Evolutionary conservation across 92 coral and sea anemone genomes (phyloP).

Genomic region (Phenganax stokvisi): DNA sequence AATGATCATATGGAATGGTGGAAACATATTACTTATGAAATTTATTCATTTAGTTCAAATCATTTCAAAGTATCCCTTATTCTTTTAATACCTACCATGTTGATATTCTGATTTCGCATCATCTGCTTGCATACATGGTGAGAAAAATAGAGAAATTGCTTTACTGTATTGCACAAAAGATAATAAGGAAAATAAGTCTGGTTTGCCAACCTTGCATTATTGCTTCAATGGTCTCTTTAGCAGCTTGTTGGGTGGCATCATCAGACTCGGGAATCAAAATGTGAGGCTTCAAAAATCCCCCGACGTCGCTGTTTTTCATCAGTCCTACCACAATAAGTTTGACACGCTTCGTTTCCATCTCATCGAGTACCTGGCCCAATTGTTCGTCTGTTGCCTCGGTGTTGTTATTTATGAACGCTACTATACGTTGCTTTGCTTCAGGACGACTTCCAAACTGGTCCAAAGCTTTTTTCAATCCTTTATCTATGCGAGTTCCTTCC

Average conservation of each 20-base stretch:
- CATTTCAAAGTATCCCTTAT: no score
- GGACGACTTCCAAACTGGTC: slow-evolving; percentile 10
- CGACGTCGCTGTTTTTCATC: neutral
- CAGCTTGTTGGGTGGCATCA: neutral
- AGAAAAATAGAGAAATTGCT: neutral
- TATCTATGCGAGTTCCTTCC: slow-evolving; percentile 6
- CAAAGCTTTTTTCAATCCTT: neutral
- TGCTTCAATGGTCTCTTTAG: neutral
- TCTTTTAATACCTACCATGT: neutral
- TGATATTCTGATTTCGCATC: neutral
- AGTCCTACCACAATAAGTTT: slow-evolving; percentile 1
- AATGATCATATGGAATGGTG: neutral
- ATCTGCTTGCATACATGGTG: neutral
- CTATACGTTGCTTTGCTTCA: slow-evolving; percentile 8
- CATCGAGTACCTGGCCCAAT: neutral
- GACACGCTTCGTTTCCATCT: neutral
- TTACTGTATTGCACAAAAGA: neutral
- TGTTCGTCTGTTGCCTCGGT: neutral
- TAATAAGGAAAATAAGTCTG: no score
- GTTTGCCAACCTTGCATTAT: neutral
- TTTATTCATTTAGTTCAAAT: no score
- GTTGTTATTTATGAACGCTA: neutral
- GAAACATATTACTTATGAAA: neutral
- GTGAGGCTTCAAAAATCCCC: neutral
- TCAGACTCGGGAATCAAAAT: no score